A percentile compares a stretch with the other conserved stretches of the same genome.
phyloP scores from a whole-genome alignment of 2,797 vertebrate genomes.

The Austrolebias charrua region DNA sequence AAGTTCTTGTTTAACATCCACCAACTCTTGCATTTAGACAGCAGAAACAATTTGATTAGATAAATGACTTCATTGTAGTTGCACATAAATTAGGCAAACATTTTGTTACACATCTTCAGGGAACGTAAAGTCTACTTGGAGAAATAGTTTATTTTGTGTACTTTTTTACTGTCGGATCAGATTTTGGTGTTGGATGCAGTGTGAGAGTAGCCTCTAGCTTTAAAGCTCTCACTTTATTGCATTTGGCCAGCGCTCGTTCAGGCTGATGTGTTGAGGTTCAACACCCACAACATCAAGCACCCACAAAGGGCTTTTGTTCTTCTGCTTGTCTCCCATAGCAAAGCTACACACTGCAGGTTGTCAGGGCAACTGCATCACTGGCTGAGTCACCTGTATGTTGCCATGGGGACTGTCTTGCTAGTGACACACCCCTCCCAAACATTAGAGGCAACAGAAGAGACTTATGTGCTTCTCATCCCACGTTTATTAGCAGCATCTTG shows the following conservation, averaged over 20 bases:
- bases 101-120: neutral
- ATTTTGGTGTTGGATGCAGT: neutral
- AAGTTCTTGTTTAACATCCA: neutral
- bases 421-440: constrained; percentile 50
- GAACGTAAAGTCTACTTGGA: neutral
- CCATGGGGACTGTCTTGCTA: constrained; percentile 72
- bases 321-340: constrained; percentile 43
- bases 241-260: constrained; percentile 30
- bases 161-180: neutral
- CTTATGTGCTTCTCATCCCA: constrained; percentile 13
- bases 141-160: neutral
- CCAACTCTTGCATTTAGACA: neutral
- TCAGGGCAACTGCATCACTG: constrained; percentile 75
- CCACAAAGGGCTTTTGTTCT: constrained; percentile 40
- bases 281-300: constrained; percentile 56
- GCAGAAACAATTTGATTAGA: neutral
- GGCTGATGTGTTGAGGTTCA: constrained; percentile 29
- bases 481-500: constrained; percentile 12
- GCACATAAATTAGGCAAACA: neutral
- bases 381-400: constrained; percentile 78
- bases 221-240: constrained; percentile 9
- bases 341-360: constrained; percentile 73
- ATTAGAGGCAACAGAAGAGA: constrained; percentile 28
- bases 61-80: neutral
- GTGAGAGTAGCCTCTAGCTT: constrained; percentile 10